Percentiles rank a stretch among this genome's conserved stretches.
phyloP scores from a whole-genome alignment of 2,888 invertebrate genomes.

The Piscicola geometra region DNA sequence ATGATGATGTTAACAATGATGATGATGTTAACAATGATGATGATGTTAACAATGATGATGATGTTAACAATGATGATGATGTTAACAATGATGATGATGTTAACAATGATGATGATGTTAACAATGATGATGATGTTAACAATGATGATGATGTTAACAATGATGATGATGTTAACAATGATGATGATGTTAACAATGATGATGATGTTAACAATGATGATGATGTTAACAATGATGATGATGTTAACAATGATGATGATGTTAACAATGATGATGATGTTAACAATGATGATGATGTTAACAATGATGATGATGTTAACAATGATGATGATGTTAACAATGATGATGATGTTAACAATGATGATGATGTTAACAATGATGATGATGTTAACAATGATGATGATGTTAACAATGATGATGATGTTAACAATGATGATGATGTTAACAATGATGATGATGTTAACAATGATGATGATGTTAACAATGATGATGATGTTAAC shows the following conservation, averaged over 20 bases:
- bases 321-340: constrained; percentile 31
- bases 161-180: constrained; percentile 31
- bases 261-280: constrained; percentile 33
- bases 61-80: constrained; percentile 11
- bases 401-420: constrained; percentile 12
- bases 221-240: constrained; percentile 35
- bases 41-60: constrained; percentile 28
- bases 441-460: constrained; percentile 17
- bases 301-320: constrained; percentile 29
- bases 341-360: constrained; percentile 30
- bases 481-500: constrained; percentile 28
- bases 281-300: constrained; percentile 31
- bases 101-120: not conserved
- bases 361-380: constrained; percentile 32
- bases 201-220: constrained; percentile 34
- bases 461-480: constrained; percentile 3
- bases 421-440: constrained; percentile 21
- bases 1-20: not conserved
- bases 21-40: constrained; percentile 21
- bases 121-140: constrained; percentile 24
- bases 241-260: constrained; percentile 32
- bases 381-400: constrained; percentile 18
- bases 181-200: constrained; percentile 28
- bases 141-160: constrained; percentile 31
- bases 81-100: constrained; percentile 14